A percentile compares a stretch with the other conserved stretches of the same genome.
phyloP scores from a whole-genome alignment of 1,140 invertebrate genomes.

The Drosophila baimaii region DNA sequence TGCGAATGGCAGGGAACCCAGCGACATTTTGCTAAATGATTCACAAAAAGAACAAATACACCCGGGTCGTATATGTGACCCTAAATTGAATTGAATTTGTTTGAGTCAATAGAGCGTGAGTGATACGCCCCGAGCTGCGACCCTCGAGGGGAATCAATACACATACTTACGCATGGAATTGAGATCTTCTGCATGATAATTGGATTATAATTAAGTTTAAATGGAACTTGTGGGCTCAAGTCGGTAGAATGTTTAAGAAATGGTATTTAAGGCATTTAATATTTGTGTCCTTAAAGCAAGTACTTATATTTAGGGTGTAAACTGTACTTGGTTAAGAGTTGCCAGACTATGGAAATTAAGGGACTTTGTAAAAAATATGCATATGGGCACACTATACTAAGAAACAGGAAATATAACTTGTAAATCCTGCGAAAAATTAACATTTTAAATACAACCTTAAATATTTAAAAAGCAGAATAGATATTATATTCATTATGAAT shows the following conservation, averaged over 20 bases:
- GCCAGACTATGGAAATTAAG: not conserved
- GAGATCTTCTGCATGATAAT: slow-evolving; percentile 1
- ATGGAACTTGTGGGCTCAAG: not conserved
- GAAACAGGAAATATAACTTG: too few relatives aligned
- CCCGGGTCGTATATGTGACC: not conserved
- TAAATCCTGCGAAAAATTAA: too few relatives aligned
- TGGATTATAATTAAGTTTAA: slow-evolving; percentile 10
- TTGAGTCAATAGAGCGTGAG: slow-evolving; percentile 47
- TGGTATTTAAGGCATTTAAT: not conserved
- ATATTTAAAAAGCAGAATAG: too few relatives aligned
- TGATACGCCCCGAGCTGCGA: slow-evolving; percentile 9
- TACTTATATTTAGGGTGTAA: not conserved
- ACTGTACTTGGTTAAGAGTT: not conserved
- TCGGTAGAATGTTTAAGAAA: not conserved
- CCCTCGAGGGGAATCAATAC: slow-evolving; percentile 21
- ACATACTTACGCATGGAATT: slow-evolving; percentile 1
- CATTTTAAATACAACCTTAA: too few relatives aligned
- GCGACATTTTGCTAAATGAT: slow-evolving; percentile 61
- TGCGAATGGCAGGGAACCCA: slow-evolving; percentile 27
- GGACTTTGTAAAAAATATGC: too few relatives aligned
- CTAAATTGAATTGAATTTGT: slow-evolving; percentile 49
- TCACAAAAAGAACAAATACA: slow-evolving; percentile 43
- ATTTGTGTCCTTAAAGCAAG: not conserved
- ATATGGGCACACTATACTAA: too few relatives aligned
- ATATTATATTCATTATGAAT: too few relatives aligned